Percentiles rank a stretch among this genome's conserved stretches.
Evolutionary conservation across 1,140 invertebrate species (phyloP).

Genomic region (Drosophila bocqueti): DNA sequence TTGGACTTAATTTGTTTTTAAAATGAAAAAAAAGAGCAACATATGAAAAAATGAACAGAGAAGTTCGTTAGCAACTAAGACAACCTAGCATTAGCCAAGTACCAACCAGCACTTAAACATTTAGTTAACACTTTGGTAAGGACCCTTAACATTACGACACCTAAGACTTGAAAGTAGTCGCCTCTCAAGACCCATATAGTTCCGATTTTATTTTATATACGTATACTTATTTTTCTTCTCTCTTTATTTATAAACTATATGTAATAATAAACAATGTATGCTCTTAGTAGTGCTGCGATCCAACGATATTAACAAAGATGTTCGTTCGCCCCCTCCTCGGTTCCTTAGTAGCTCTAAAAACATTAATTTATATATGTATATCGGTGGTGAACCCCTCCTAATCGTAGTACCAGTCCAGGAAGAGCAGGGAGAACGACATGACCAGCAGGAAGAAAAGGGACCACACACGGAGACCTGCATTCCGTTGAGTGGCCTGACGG

Average conservation of each 20-base stretch:
- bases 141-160: not conserved
- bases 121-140: constrained; percentile 3
- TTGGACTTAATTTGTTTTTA: constrained; percentile 10
- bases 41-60: constrained; percentile 32
- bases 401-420: constrained; percentile 99
- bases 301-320: constrained; percentile 51
- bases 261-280: constrained; percentile 49
- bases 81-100: constrained; percentile 11
- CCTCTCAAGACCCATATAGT: constrained; percentile 37
- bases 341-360: constrained; percentile 14
- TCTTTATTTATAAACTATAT: constrained; percentile 46
- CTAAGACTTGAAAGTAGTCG: constrained; percentile 11
- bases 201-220: constrained; percentile 16
- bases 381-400: constrained; percentile 85
- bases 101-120: constrained; percentile 22
- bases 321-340: constrained; percentile 28
- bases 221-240: constrained; percentile 18
- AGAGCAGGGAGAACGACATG: constrained; percentile 97
- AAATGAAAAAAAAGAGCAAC: constrained; percentile 17
- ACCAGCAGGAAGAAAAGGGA: constrained; percentile 98
- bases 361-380: constrained; percentile 20
- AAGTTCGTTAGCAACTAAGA: constrained; percentile 19
- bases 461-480: constrained; percentile 96
- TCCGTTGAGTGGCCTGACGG: constrained; percentile 97
- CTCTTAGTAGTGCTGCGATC: constrained; percentile 31